Percentiles rank a stretch among this genome's conserved stretches.
phyloP scores from a whole-genome alignment of 1,140 invertebrate species.

The Cataglyphis hispanica region DNA sequence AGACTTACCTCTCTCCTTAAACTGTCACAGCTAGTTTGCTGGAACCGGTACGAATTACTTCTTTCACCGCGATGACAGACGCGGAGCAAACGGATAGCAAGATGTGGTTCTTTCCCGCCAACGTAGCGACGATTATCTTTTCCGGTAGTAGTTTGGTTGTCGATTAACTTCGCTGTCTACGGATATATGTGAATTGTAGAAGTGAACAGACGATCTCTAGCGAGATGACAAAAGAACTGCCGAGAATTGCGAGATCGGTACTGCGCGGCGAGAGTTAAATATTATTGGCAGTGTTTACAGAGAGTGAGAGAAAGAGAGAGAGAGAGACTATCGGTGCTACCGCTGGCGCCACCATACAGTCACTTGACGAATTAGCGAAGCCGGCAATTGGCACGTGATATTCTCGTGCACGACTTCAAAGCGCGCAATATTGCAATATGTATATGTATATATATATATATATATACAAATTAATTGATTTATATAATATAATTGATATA shows the following conservation, averaged over 20 bases:
- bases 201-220: not conserved
- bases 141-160: not conserved
- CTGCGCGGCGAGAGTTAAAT: constrained; percentile 77
- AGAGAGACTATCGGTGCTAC: not conserved
- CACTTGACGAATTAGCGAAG: not conserved
- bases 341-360: constrained; percentile 44
- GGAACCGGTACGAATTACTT: not conserved
- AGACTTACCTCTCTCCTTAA: not conserved
- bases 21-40: not conserved
- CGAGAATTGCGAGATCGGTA: constrained; percentile 69
- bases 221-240: constrained; percentile 38
- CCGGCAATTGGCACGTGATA: constrained; percentile 56
- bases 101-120: not conserved
- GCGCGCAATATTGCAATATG: too few species aligned
- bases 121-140: not conserved
- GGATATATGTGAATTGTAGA: not conserved
- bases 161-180: not conserved
- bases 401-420: not conserved
- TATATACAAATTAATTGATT: too few species aligned
- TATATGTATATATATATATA: too few species aligned
- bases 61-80: not conserved
- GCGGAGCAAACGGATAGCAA: not conserved
- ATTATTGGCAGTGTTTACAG: constrained; percentile 60
- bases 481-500: too few species aligned
- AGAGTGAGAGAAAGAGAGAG: not conserved